phyloP scores from a whole-genome alignment of 2,797 vertebrate genomes.

The Phylloscopus collybita region DNA sequence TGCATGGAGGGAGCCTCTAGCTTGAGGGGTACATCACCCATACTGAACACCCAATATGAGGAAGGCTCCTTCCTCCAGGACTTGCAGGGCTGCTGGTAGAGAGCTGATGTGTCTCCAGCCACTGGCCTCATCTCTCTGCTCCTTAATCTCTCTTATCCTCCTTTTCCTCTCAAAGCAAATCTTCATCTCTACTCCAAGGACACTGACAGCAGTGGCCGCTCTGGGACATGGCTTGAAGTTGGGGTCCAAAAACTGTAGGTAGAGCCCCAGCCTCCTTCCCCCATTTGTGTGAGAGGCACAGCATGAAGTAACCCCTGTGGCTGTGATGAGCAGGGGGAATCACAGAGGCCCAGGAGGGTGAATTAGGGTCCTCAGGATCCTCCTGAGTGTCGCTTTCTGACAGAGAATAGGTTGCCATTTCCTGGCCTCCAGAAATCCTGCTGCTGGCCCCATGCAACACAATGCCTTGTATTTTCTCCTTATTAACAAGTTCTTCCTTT shows the following conservation, averaged over 20 bases:
- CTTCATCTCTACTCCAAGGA: background rate
- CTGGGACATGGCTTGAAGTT: background rate
- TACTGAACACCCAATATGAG: background rate
- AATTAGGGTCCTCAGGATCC: background rate
- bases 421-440: slow-evolving; percentile 12
- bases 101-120: background rate
- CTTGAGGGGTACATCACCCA: background rate
- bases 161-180: background rate
- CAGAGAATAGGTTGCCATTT: background rate
- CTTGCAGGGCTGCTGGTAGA: background rate
- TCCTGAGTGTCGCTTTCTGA: background rate
- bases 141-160: background rate
- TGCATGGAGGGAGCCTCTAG: background rate
- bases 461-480: slow-evolving; percentile 5
- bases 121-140: background rate
- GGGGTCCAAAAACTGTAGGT: background rate
- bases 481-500: background rate
- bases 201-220: background rate
- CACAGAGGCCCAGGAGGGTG: background rate
- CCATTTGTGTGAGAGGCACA: background rate
- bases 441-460: background rate
- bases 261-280: background rate
- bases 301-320: accelerated
- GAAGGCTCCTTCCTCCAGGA: background rate
- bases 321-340: accelerated